Evolutionary conservation across 2,888 invertebrate species (phyloP), one percentile per base, ranked within the genome.

Genomic region (Nowickia ferox): DNA sequence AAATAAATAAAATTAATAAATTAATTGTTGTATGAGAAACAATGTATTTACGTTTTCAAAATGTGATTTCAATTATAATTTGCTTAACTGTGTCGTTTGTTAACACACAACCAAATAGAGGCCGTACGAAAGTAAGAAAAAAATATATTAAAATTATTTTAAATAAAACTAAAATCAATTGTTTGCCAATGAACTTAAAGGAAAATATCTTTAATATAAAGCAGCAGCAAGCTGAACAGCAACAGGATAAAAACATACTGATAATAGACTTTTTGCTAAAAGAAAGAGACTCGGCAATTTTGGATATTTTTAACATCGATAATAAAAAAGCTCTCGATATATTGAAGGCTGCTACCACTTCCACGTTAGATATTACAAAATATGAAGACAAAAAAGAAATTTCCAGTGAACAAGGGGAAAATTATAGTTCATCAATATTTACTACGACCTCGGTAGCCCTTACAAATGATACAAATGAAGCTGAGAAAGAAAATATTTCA

Each of bases 41-140:
- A 65, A 72, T 83, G 71, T 46, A n/a, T 71, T 46, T 51, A 63
- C 38, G 17, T 42, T 11, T 8, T 13, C 15, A 61, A 11, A 48
- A 10, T 55, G 42, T 42, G 8, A 40, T 76, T 42, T 61, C 63
- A 15, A 13, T 76, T 8, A 22, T n/a, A 30, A 38, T 59, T 13
- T 71, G 9, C 59, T 66, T 77, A 77, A 48, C 10, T 59, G 9
- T n/a, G 19, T 15, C 40, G 5, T 15, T 19, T 42, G 66, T 9
- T n/a, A n/a, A 48, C 17, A 10, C 77, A 40, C 42, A 19, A 38
- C 17, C 30, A 3, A 42, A 61, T 9, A 30, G 46, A 11, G 71
- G 5, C 0, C 3, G 30, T 19, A 30, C 15, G 6, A 13, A 76
- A 19, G 17, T 15, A 30, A 10, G n/a, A 51, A 38, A 9, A 11